These are phyloP conservation scores for Eupithecia exiguata DNA, from an alignment of 2,888 invertebrate genomes.

Conservation along the genomic window DNA sequence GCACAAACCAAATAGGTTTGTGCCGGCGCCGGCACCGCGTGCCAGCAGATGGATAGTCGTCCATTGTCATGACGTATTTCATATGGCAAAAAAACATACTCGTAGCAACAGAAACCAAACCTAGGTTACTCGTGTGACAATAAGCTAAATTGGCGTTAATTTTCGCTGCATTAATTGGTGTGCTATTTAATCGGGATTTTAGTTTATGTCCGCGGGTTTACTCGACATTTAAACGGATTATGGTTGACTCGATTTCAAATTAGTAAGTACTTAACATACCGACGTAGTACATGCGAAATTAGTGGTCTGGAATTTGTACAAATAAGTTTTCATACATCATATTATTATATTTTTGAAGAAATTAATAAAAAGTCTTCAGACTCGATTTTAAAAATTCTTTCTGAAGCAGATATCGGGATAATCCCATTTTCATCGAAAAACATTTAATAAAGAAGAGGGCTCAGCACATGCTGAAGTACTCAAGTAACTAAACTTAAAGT, in stretches of 20 bases:
- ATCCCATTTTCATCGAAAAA: no score
- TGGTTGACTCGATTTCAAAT: background rate
- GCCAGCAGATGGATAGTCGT: background rate
- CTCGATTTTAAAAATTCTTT: no score
- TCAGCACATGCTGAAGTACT: background rate
- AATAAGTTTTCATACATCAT: background rate
- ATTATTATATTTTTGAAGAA: background rate
- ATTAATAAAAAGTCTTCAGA: background rate
- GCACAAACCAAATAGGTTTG: no score
- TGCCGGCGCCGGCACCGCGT: no score
- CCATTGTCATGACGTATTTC: background rate
- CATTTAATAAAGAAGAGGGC: background rate
- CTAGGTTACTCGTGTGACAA: background rate
- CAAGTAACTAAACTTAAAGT: no score
- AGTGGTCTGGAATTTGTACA: background rate
- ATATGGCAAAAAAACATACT: background rate
- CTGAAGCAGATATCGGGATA: no score
- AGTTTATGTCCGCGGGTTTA: background rate
- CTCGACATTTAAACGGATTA: background rate
- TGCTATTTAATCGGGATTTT: background rate
- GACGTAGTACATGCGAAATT: background rate
- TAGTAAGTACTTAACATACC: background rate
- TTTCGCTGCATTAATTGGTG: background rate
- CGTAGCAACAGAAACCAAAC: background rate
- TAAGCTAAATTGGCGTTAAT: background rate